phyloP scores from a whole-genome alignment of 2,797 vertebrate genomes.

The Fundulus diaphanus region DNA sequence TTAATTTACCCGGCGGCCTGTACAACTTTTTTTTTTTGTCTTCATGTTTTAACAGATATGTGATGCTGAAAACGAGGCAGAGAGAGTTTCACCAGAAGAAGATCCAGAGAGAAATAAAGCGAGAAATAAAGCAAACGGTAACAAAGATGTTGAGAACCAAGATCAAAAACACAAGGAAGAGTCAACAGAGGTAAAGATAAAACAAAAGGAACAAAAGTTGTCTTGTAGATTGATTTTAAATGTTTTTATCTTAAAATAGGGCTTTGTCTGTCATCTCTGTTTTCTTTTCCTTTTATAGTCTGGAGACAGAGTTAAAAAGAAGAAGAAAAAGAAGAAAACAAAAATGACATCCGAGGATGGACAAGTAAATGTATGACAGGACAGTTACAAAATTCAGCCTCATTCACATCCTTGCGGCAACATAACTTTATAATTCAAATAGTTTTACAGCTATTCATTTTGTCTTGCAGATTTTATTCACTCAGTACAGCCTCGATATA shows the following conservation, averaged over 20 bases:
- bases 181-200: constrained; percentile 57
- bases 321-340: constrained; percentile 93
- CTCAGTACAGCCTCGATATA: neutral
- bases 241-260: neutral
- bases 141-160: constrained; percentile 26
- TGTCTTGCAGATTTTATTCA: neutral
- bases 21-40: neutral
- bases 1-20: neutral
- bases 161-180: constrained; percentile 31
- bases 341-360: constrained; percentile 78
- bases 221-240: neutral
- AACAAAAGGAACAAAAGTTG: neutral
- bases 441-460: neutral
- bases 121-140: constrained; percentile 40
- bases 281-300: constrained; percentile 68
- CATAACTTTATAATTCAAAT: neutral
- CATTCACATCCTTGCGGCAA: neutral
- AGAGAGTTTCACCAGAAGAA: constrained; percentile 63
- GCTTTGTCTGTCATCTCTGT: constrained; percentile 20
- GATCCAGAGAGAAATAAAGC: constrained; percentile 53
- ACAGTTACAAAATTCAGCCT: neutral
- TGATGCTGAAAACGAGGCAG: constrained; percentile 74
- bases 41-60: constrained; percentile 76
- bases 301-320: constrained; percentile 86
- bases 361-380: constrained; percentile 72